Evolutionary conservation across 2,113 vertebrate genomes (phyloP), one percentile per base, ranked within the genome.

Genomic region (Hemichromis elongatus): DNA sequence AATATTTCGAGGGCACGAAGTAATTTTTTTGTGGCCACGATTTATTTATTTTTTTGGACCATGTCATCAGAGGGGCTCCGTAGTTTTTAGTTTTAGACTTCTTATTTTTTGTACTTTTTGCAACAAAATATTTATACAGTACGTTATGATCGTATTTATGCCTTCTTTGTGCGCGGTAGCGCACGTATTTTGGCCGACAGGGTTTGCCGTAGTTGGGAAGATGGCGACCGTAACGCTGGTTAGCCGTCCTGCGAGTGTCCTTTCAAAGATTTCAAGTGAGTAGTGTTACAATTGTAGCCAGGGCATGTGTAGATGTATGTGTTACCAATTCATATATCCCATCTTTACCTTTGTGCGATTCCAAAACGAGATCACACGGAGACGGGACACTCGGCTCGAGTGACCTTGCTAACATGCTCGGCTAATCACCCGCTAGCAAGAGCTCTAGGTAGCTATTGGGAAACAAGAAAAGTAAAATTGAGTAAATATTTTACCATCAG

Each of bases 201-300:
- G 35, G 5, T 0, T 4, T 85, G 70, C 94, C 94, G 94, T 96
- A 95, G 86, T 47, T 7, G 50, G 55, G 89, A 96, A 94, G 75
- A 97, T 97, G 96, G 96, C 96, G 94, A 80, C 95, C 18, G 35
- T 90, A 8, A 77, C 77, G 63, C 19, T 96, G 54, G 77, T 95
- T 93, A 90, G 95, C 92, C 95, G 96, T 94, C 94, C 96, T 95
- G 95, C 42, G 70, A 84, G 91, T 95, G 95, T 95, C 96, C 96
- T 97, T 96, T 90, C 95, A 19, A 95, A 90, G 89, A 68, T 97
- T 90, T 91, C 94, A 16, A 68, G 96, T 97, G 70, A 96, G 95
- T 95, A 86, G 9, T 8, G 21, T 63, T 3, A 11, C 10, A 21
- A 9, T 11, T 35, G 8, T 7, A 0, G 13, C 5, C 6, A 12